Evolutionary conservation across 35 echinoderm and acorn worm species (phyloP), one percentile per base, ranked within the genome.

Genomic region (Eucidaris tribuloides): DNA sequence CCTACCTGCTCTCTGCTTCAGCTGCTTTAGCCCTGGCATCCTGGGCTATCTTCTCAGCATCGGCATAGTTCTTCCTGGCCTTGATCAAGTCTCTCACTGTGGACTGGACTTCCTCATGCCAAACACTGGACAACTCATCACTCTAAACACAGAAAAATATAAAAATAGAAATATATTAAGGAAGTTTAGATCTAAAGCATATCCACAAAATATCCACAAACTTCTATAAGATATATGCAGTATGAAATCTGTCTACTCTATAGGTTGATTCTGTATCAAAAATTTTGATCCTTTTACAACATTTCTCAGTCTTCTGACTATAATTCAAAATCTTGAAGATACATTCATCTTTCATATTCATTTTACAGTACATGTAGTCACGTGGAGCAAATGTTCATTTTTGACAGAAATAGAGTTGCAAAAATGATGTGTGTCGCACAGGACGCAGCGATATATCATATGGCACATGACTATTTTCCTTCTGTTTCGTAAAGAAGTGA

Each of bases 1-100:
- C 85, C 65, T 30, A 88, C 85, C 78, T 88, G 59, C 41, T 88
- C 59, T 88, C 85, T 2, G 77, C 85, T n/a, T 81, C 85, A 7
- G 77, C 36, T 31, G 85, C 85, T 50, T 88, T 88, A 2, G 54
- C 77, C 31, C 85, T 80, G 56, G 85, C 85, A 62, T 88, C 85
- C 23, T 88, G 76, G 4, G 85, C 85, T 27, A 81, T 29, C 61
- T 79, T 60, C 71, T 88, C 85, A 3, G 85, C 34, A 34, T 88
- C 85, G 23, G 42, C 76, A 25, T 88, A 88, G 45, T 88, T 88
- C 85, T 88, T 88, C 60, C 78, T 88, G 32, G 85, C 85, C 44
- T 88, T 88, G 77, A 77, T 60, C 13, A 88, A 37, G 25, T 88
- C 85, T 42, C 85, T 63, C 7, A 88, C 61, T 14, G 65, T 81